phyloP scores from a whole-genome alignment of 1,140 invertebrate species.

The Paralvinella palmiformis region DNA sequence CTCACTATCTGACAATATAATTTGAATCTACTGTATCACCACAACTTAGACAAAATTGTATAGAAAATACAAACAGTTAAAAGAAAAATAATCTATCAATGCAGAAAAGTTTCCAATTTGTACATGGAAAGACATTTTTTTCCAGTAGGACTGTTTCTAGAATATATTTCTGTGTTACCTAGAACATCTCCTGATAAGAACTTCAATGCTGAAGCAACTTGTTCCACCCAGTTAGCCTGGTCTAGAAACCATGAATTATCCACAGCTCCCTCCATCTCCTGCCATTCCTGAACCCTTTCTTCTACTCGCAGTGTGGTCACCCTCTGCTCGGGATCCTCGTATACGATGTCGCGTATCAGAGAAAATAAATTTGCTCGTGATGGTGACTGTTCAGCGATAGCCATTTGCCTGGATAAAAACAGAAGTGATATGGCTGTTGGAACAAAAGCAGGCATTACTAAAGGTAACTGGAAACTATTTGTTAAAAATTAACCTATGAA shows the following conservation, averaged over 20 bases:
- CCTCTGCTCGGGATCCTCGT: neutral
- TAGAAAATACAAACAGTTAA: too few species aligned
- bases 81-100: conserved; percentile 4
- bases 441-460: neutral
- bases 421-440: neutral
- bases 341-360: neutral
- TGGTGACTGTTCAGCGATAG: neutral
- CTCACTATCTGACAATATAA: too few species aligned
- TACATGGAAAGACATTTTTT: too few species aligned
- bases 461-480: neutral
- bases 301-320: neutral
- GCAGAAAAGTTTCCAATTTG: too few species aligned
- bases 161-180: conserved; percentile 46
- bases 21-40: too few species aligned
- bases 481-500: too few species aligned
- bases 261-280: neutral
- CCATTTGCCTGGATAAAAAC: neutral
- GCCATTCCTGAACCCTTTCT: neutral
- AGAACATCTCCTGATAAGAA: conserved; percentile 81
- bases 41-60: too few species aligned
- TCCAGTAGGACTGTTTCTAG: too few species aligned
- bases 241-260: conserved; percentile 60
- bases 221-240: conserved; percentile 67
- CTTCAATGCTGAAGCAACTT: conserved; percentile 72
- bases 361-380: neutral